Evolutionary conservation across 2,888 invertebrate species (phyloP).

Genomic region (Aphodius granarius): DNA sequence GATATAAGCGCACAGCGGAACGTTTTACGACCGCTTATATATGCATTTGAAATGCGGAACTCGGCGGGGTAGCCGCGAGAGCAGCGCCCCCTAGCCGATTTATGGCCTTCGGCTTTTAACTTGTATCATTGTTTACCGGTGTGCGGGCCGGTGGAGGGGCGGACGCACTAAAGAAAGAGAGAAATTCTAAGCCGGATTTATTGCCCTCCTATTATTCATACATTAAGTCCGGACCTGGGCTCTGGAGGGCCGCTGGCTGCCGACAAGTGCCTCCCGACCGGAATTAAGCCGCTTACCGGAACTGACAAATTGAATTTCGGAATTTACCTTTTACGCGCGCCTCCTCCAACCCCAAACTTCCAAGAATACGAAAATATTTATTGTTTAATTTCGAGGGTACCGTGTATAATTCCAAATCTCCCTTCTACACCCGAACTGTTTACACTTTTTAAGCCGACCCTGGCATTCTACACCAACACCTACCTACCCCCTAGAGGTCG

Average conservation of each 20-base stretch:
- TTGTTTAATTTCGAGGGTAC: background rate
- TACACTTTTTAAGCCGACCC: background rate
- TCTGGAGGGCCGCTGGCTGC: no score
- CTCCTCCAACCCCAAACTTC: background rate
- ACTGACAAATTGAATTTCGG: slow-evolving; percentile 29
- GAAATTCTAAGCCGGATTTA: background rate
- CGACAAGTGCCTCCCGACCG: background rate
- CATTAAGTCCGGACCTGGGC: background rate
- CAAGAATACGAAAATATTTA: background rate
- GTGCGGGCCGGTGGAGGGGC: background rate
- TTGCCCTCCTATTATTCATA: background rate
- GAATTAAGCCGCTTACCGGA: slow-evolving; percentile 26
- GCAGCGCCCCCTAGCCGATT: background rate
- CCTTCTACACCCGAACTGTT: background rate
- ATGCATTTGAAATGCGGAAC: background rate
- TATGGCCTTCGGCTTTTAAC: background rate
- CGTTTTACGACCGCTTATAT: background rate
- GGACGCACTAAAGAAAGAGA: background rate
- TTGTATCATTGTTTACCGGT: background rate
- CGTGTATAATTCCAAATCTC: background rate
- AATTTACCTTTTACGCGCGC: slow-evolving; percentile 15
- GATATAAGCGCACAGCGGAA: background rate
- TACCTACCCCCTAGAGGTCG: background rate
- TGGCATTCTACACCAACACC: background rate
- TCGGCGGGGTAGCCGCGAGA: background rate